Conservation (phyloP, 2,113 vertebrate species). For the Tupaia chinensis region DNA sequence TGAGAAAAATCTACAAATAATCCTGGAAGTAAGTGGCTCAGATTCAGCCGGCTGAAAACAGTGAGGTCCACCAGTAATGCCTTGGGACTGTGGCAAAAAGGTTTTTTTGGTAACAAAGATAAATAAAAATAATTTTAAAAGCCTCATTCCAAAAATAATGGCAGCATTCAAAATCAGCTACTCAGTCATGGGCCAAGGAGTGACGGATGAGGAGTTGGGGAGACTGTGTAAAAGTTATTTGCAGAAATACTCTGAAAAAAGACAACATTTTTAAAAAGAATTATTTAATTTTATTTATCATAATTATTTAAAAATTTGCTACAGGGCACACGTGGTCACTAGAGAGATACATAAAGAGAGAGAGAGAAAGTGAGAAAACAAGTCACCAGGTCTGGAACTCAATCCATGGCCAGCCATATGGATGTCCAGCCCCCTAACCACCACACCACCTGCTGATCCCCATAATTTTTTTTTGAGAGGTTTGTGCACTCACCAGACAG, state of each 20-base stretch:
- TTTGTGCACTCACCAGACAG: no score
- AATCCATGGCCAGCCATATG: no score
- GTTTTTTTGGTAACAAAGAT: constrained; percentile 44
- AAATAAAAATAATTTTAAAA: neutral
- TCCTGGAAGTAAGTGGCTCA: neutral
- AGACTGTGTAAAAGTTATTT: neutral
- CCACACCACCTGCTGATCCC: no score
- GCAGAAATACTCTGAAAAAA: neutral
- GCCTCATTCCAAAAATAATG: constrained; percentile 1
- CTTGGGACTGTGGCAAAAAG: constrained; percentile 2
- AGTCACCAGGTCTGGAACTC: no score
- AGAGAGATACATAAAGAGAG: no score
- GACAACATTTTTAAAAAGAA: no score
- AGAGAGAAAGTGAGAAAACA: no score
- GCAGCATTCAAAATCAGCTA: neutral
- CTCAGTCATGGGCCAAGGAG: neutral
- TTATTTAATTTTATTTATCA: no score
- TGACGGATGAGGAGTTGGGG: neutral
- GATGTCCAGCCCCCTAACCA: no score
- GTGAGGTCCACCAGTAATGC: neutral
- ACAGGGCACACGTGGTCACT: no score
- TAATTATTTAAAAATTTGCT: no score
- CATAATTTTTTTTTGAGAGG: no score
- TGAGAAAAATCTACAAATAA: constrained; percentile 32
- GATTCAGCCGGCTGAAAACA: neutral